Evolutionary conservation across 1,140 invertebrate genomes (phyloP).

Genomic region (Matsumurasca onukii): DNA sequence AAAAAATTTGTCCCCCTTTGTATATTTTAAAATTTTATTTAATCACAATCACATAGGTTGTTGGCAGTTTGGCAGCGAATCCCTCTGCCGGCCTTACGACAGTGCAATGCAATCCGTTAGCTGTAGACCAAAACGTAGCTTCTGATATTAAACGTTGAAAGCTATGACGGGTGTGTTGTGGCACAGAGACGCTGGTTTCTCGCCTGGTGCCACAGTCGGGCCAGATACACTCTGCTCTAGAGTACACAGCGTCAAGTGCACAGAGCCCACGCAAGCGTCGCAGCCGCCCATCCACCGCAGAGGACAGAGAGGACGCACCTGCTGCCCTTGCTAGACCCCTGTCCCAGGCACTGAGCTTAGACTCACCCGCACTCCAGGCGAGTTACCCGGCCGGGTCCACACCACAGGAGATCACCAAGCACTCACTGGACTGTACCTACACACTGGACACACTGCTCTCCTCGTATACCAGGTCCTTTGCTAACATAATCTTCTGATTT

Average conservation of each 20-base stretch:
- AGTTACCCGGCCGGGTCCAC: slow-evolving; percentile 74
- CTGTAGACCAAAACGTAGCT: too few species aligned
- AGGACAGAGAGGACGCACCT: slow-evolving; percentile 72
- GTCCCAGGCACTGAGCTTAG: slow-evolving; percentile 76
- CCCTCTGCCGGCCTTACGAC: too few species aligned
- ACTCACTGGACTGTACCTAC: slow-evolving; percentile 83
- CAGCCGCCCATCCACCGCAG: slow-evolving; percentile 49
- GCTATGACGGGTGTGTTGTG: too few species aligned
- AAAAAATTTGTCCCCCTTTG: too few species aligned
- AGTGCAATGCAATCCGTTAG: too few species aligned
- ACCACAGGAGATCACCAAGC: slow-evolving; percentile 80
- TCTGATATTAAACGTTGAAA: too few species aligned
- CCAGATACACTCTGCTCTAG: slow-evolving; percentile 67
- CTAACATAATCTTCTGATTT: too few species aligned
- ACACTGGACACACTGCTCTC: slow-evolving; percentile 66
- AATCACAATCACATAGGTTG: too few species aligned
- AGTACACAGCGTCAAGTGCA: slow-evolving; percentile 56
- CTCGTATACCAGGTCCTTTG: slow-evolving; percentile 37
- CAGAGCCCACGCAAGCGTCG: slow-evolving; percentile 42
- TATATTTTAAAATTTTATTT: too few species aligned
- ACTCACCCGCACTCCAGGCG: slow-evolving; percentile 64
- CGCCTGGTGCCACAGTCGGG: slow-evolving; percentile 62
- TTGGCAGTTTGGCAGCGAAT: too few species aligned
- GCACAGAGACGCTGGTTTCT: slow-evolving; percentile 49
- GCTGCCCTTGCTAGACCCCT: slow-evolving; percentile 75